Base-by-base conservation (phyloP, 2,113 vertebrate species). In the Sceloporus undulatus region DNA sequence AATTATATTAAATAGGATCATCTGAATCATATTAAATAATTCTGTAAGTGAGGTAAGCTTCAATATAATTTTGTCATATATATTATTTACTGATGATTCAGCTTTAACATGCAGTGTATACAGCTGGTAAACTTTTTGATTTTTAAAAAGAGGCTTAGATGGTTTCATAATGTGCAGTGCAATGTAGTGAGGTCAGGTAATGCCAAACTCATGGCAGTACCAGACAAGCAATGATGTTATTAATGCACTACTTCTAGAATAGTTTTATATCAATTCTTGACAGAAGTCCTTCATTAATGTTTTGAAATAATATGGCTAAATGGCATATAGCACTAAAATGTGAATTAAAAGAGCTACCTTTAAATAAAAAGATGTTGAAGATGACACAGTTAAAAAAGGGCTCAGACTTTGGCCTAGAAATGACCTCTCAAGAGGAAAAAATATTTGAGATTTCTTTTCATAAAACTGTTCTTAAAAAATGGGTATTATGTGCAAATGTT, bases 391-490 rank as follows among this genome's bases (percentile, higher is more conserved):
- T 91, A 89, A 92, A 84, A 62, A 94, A 91, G 62, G 86, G 93
- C 77, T 91, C 87, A 70, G 59, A 83, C 73, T 91, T 91, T 90
- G 65, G 88, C 66, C 90, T 94, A 95, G 80, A 95, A 92, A 94
- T 82, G 11, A 92, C 48, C 71, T 90, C n/a, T 83, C 56, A 38
- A 91, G 65, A 42, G 82, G 81, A 89, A 90, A 95, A 94, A 95
- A 94, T 40, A 90, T 14, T 89, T 87, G 93, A 90, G 86, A 85
- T 90, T 90, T 92, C 87, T 93, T 93, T 91, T 85, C 87, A 85
- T 95, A 96, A 95, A 96, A 96, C 84, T 87, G 90, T 48, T 48
- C 90, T 94, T 91, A 95, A 94, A 96, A 95, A 94, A 91, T 91
- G 93, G 95, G 85, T 68, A 83, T 92, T 88, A 94, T 92, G 90